Conservation (phyloP, 2,113 vertebrate genomes). For the Lophura nycthemera region DNA sequence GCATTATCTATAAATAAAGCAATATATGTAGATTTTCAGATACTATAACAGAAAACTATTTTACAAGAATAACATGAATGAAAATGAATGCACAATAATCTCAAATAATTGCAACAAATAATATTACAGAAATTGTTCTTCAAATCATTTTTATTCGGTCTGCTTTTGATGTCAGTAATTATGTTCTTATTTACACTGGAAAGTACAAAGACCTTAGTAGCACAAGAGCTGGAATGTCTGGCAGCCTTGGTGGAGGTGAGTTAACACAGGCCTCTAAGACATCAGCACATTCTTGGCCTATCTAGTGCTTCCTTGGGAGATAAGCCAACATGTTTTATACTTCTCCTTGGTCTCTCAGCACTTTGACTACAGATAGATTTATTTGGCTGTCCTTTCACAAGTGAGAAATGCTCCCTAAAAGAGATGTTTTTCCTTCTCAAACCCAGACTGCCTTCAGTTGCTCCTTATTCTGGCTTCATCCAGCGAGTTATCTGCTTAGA, state of each 20-base stretch:
- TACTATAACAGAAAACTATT: not conserved
- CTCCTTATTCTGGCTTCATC: not conserved
- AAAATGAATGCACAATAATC: not conserved
- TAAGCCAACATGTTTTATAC: not conserved
- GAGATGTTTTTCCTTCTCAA: accelerated
- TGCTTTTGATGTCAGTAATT: not conserved
- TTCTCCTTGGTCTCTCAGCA: not conserved
- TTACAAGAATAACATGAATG: not conserved
- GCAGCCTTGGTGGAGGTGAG: not conserved
- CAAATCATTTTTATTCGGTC: not conserved
- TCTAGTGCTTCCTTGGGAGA: not conserved
- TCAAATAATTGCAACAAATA: not conserved
- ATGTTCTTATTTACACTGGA: not conserved
- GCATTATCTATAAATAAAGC: not conserved
- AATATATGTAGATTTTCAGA: not conserved
- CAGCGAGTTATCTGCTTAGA: not conserved
- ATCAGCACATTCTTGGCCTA: not conserved
- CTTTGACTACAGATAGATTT: not conserved
- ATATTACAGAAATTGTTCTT: not conserved
- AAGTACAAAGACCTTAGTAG: not conserved
- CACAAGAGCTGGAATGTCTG: not conserved
- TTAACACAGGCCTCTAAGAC: not conserved
- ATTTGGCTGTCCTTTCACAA: not conserved
- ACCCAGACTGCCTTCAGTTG: not conserved
- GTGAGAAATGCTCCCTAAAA: not conserved